Evolutionary conservation across 2,113 vertebrate genomes (phyloP), one percentile per base, ranked within the genome.

Genomic region (Saguinus midas): DNA sequence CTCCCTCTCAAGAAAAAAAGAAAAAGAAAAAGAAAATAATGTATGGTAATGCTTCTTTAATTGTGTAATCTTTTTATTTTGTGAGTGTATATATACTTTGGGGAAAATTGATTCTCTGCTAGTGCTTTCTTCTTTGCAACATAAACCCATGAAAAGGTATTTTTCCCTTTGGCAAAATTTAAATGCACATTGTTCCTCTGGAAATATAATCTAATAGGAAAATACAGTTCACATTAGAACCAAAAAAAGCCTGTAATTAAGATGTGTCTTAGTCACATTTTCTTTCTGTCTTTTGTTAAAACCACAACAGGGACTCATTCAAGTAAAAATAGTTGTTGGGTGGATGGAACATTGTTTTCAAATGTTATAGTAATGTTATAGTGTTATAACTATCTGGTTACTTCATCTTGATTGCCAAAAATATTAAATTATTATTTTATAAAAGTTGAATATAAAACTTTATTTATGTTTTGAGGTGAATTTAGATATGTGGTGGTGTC

Each of bases 181-280:
- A 91, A 94, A 83, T 48, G 6, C 17, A 3, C 12, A 25, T 91
- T 90, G 35, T 98, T 98, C 81, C 97, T 96, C 32, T 94, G 85
- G 35, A 97, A 96, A 6, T 80, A 84, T 87, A 91, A 87, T 91
- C 87, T 96, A 96, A 89, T 95, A 96, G 87, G 73, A 94, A 97
- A 98, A 93, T 96, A 78, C 83, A 90, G 87, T 97, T 97, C 94
- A 89, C 95, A 97, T 97, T 94, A 97, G 86, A 97, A 96, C 96
- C 94, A 91, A 97, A 89, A 94, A 97, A 97, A 82, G 25, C 50
- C 88, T 98, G 89, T 97, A 98, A 97, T 97, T 98, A 97, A 94
- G 96, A 97, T 86, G 80, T 57, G 68, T 97, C 97, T 97, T 45
- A 78, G 5, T 43, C 93, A 90, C 66, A 21, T 96, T 97, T 89